Conservation (phyloP, 2,888 invertebrate genomes). For the Lysandra bellargus region DNA sequence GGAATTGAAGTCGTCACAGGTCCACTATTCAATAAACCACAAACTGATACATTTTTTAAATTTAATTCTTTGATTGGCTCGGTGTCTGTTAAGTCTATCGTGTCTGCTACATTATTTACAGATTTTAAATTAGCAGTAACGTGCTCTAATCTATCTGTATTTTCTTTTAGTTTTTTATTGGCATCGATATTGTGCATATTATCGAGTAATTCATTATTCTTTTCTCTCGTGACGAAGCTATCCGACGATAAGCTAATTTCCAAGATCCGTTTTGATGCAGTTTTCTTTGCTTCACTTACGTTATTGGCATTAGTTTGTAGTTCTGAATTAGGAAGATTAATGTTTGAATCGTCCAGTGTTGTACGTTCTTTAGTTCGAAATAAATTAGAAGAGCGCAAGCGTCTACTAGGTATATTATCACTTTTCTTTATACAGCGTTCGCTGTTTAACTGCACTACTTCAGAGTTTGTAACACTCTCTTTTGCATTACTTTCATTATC, state of each 20-base stretch:
- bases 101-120: not conserved
- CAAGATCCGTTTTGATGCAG: not conserved
- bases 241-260: not conserved
- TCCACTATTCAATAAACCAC: not conserved
- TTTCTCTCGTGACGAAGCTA: not conserved
- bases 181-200: not conserved
- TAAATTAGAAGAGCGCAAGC: not conserved
- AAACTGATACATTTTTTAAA: not conserved
- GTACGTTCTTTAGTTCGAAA: not conserved
- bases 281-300: not conserved
- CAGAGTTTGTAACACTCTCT: not conserved
- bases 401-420: not conserved
- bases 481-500: not conserved
- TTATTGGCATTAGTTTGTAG: not conserved
- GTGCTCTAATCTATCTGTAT: not conserved
- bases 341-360: not conserved
- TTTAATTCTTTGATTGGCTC: not conserved
- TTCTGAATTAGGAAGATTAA: not conserved
- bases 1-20: not conserved
- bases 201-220: not conserved
- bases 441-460: slow-evolving; percentile 22
- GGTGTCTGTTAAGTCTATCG: not conserved
- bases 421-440: not conserved
- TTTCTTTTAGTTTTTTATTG: not conserved
- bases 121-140: not conserved